Evolutionary conservation across 1,140 invertebrate species (phyloP).

Genomic region (Aporrectodea caliginosa): DNA sequence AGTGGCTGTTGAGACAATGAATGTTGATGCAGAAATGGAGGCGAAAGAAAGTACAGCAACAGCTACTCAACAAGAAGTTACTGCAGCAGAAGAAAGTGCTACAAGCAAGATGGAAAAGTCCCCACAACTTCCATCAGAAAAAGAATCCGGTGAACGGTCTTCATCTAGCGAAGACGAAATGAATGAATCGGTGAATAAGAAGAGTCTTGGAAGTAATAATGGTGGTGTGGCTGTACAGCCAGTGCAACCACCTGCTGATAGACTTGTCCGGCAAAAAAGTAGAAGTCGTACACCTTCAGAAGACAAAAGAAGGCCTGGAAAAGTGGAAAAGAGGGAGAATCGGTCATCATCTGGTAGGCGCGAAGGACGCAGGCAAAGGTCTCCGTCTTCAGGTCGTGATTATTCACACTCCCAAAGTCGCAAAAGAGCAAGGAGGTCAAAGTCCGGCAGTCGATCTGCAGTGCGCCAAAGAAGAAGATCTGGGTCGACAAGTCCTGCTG

Average conservation of each 20-base stretch:
- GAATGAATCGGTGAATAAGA: neutral
- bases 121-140: neutral
- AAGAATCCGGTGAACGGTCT: neutral
- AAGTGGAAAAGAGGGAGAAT: neutral
- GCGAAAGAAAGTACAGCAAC: no score
- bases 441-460: neutral
- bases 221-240: no score
- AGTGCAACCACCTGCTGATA: no score
- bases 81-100: no score
- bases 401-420: neutral
- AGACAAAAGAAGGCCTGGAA: neutral
- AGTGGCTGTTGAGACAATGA: no score
- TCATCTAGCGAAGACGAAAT: neutral
- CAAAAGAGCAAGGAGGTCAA: neutral
- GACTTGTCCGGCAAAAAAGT: neutral
- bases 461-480: neutral
- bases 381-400: no score
- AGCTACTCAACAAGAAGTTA: no score
- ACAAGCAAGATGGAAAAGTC: neutral
- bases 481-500: neutral
- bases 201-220: neutral
- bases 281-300: neutral
- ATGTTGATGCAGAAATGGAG: no score
- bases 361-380: neutral
- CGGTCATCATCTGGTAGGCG: neutral